Conservation (phyloP, 2,888 invertebrate genomes). For the Drosophila recens region DNA sequence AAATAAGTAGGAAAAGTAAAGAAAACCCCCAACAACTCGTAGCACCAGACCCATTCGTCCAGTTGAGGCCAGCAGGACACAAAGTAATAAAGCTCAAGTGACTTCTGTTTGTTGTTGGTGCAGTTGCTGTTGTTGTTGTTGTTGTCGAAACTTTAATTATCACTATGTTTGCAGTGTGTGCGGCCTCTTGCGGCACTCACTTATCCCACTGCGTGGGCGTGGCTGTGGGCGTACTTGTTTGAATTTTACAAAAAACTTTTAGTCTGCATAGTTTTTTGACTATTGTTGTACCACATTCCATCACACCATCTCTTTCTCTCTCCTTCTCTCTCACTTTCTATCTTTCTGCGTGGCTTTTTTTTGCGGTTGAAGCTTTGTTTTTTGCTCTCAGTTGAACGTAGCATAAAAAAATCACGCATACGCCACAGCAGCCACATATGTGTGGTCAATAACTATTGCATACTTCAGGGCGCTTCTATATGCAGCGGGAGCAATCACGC, state of each 20-base stretch:
- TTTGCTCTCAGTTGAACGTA: not conserved
- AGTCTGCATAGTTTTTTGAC: conserved; percentile 60
- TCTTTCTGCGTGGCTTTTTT: conserved; percentile 3
- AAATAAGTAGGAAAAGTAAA: conserved; percentile 44
- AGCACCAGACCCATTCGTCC: not conserved
- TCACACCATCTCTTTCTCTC: not conserved
- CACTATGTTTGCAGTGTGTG: conserved; percentile 67
- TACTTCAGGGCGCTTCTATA: conserved; percentile 54
- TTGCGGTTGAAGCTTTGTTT: conserved; percentile 6
- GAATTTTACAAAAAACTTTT: conserved; percentile 46
- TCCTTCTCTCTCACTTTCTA: conserved; percentile 5
- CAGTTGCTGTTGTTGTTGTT: conserved; percentile 25
- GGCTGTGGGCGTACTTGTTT: conserved; percentile 31
- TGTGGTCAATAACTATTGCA: conserved; percentile 76
- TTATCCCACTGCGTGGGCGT: conserved; percentile 25
- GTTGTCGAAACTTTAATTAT: conserved; percentile 79
- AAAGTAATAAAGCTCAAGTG: conserved; percentile 74
- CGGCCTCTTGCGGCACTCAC: conserved; percentile 30
- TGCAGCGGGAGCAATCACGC: conserved; percentile 45
- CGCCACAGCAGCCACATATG: conserved; percentile 41
- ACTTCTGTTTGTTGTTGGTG: conserved; percentile 48
- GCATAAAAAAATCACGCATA: conserved; percentile 31
- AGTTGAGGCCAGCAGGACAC: conserved; percentile 49
- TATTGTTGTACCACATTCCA: conserved; percentile 6
- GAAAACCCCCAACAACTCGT: conserved; percentile 29